Conservation (phyloP, 2,113 vertebrate species). For the Microtus oregoni region DNA sequence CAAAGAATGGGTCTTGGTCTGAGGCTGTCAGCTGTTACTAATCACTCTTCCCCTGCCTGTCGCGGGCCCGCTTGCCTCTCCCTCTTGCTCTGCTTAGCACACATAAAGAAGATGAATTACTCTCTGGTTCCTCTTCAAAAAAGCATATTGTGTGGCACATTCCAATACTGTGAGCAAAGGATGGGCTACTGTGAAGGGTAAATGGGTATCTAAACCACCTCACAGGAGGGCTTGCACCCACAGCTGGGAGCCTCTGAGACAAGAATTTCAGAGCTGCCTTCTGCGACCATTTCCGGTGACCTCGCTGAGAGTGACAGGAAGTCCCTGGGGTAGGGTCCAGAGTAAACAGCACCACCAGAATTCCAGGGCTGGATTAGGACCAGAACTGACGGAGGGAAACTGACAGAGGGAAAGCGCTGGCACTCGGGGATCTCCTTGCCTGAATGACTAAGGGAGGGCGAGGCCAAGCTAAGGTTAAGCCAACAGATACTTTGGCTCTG, state of each 20-base stretch:
- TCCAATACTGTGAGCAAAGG: constrained; percentile 88
- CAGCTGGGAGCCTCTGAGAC: constrained; percentile 84
- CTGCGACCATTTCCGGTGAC: constrained; percentile 62
- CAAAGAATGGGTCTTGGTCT: constrained; percentile 87
- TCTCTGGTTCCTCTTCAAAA: constrained; percentile 88
- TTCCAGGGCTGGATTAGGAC: neutral
- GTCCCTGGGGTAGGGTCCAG: constrained; percentile 6
- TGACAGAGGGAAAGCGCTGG: neutral
- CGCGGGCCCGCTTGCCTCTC: constrained; percentile 85
- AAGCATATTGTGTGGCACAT: constrained; percentile 90
- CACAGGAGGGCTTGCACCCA: constrained; percentile 74
- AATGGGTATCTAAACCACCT: constrained; percentile 84
- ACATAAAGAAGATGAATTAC: constrained; percentile 91
- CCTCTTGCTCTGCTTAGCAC: constrained; percentile 91
- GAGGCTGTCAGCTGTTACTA: constrained; percentile 91
- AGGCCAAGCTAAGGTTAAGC: neutral
- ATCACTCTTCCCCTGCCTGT: constrained; percentile 89
- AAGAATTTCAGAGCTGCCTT: constrained; percentile 54
- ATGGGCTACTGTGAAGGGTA: constrained; percentile 84
- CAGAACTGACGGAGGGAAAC: neutral
- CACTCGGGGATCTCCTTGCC: neutral
- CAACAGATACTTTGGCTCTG: neutral
- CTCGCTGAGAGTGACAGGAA: constrained; percentile 40
- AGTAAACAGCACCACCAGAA: neutral
- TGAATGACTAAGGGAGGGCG: neutral